Percentiles rank a stretch among this genome's conserved stretches.
Evolutionary conservation across 2,113 vertebrate species (phyloP).

Genomic region (Cynoglossus semilaevis): DNA sequence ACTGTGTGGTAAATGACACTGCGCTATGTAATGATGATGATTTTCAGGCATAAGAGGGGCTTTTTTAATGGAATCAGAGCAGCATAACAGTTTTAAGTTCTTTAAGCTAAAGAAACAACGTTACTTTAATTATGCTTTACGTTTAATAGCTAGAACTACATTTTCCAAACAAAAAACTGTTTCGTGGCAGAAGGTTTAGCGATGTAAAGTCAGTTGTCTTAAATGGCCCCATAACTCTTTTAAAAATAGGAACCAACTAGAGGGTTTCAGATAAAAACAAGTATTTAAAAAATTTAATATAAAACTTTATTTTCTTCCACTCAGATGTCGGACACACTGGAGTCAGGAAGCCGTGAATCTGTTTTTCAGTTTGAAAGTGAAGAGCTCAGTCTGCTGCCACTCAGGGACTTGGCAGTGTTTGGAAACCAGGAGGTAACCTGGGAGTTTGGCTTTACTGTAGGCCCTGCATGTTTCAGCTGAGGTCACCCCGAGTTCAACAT

Average conservation of each 20-base stretch:
- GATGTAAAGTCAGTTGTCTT: too few species aligned
- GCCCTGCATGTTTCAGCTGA: slow-evolving; percentile 84
- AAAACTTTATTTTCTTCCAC: too few species aligned
- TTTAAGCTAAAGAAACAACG: too few species aligned
- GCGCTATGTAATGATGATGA: neutral
- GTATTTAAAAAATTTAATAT: too few species aligned
- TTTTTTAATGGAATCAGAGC: neutral
- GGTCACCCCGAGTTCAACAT: accelerated
- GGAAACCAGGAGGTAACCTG: slow-evolving; percentile 69
- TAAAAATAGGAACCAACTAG: too few species aligned
- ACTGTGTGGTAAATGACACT: slow-evolving; percentile 73
- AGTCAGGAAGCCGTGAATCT: slow-evolving; percentile 64
- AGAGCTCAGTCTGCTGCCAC: slow-evolving; percentile 78
- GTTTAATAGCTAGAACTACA: too few species aligned
- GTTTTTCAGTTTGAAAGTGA: slow-evolving; percentile 80
- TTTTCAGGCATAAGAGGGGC: neutral
- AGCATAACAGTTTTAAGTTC: neutral
- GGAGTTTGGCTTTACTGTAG: slow-evolving; percentile 82
- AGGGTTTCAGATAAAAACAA: too few species aligned
- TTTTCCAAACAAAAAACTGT: too few species aligned
- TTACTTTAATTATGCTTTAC: too few species aligned
- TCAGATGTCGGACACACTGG: slow-evolving; percentile 55
- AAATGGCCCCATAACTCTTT: too few species aligned
- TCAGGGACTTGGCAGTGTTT: slow-evolving; percentile 81
- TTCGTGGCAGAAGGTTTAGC: too few species aligned